phyloP scores from a whole-genome alignment of 2,113 vertebrate genomes.

The Ammodytes dubius region DNA sequence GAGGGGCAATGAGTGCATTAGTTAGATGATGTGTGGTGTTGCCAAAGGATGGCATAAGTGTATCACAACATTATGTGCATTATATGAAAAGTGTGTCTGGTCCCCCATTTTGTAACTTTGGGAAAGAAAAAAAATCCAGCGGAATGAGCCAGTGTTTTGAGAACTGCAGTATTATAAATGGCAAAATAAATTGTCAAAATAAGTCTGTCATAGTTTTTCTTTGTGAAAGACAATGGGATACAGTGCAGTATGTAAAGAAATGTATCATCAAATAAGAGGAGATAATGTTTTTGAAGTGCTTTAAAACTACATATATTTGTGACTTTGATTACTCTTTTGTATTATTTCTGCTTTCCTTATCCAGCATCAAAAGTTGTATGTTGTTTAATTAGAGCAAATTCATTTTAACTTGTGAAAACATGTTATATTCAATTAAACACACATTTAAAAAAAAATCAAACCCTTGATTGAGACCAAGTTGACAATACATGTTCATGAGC shows the following conservation, averaged over 20 bases:
- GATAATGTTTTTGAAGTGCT: constrained; percentile 44
- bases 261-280: constrained; percentile 22
- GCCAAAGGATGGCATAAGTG: constrained; percentile 29
- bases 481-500: too few species aligned
- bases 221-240: constrained; percentile 19
- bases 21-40: constrained; percentile 19
- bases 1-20: constrained; percentile 15
- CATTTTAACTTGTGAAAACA: constrained; percentile 22
- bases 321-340: constrained; percentile 69
- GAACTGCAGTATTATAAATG: constrained; percentile 41
- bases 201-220: constrained; percentile 40
- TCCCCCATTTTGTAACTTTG: constrained; percentile 26
- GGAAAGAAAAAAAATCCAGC: not conserved
- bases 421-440: not conserved
- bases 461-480: not conserved
- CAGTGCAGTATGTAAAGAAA: constrained; percentile 18
- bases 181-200: constrained; percentile 66
- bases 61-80: constrained; percentile 31
- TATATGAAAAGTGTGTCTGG: constrained; percentile 22
- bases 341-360: constrained; percentile 57
- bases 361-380: constrained; percentile 47
- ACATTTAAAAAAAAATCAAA: not conserved
- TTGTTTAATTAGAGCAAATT: constrained; percentile 71
- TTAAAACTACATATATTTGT: constrained; percentile 67
- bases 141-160: constrained; percentile 13